Conservation (phyloP, 2,113 vertebrate species). For the Hepsetus odoe region DNA sequence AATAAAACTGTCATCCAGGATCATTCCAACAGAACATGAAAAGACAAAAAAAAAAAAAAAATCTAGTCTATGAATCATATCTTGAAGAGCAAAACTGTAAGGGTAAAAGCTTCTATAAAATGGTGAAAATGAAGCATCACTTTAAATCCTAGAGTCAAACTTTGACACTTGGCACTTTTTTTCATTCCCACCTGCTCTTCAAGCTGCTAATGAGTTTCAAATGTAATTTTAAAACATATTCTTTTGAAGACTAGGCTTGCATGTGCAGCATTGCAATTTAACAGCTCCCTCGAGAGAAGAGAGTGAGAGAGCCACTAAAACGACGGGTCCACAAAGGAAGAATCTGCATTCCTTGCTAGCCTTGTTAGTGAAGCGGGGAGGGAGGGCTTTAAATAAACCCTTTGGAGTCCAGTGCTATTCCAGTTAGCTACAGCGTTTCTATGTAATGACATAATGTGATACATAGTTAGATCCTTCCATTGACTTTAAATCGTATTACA, state of each 20-base stretch:
- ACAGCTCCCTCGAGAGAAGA: background rate
- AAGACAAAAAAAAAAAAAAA: too few species aligned
- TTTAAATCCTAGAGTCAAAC: background rate
- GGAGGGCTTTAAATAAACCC: too few species aligned
- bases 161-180: background rate
- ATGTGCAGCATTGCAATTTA: constrained; percentile 11
- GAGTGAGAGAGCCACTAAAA: background rate
- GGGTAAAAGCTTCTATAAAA: background rate
- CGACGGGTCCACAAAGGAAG: background rate
- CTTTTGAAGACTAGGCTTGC: background rate
- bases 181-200: background rate
- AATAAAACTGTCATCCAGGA: background rate
- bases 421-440: too few species aligned
- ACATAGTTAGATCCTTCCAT: too few species aligned
- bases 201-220: constrained; percentile 3
- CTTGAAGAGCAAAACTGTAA: background rate
- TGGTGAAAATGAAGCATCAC: background rate
- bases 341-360: background rate
- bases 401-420: too few species aligned
- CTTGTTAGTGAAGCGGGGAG: background rate
- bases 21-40: too few species aligned
- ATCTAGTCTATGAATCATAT: too few species aligned
- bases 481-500: too few species aligned
- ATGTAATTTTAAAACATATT: constrained; percentile 11
- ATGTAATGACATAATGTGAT: too few species aligned